These are phyloP conservation scores for Bicyclus anynana DNA, from an alignment of 1,140 invertebrate genomes.

Conservation along the genomic window DNA sequence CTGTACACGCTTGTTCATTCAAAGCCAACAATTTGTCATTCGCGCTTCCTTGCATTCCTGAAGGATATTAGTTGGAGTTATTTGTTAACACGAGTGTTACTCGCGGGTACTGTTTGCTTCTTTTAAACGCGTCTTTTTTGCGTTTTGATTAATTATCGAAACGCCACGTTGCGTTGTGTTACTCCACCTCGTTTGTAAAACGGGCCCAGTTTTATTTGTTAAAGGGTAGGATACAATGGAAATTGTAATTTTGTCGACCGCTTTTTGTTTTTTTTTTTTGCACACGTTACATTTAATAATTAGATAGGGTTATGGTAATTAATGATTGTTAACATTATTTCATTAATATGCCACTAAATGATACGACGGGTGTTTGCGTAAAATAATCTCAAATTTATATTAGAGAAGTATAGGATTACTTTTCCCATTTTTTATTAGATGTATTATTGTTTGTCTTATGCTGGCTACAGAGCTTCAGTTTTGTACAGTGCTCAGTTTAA, in stretches of 20 bases:
- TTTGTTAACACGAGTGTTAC: constrained; percentile 24
- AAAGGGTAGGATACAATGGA: neutral
- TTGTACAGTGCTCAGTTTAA: no score
- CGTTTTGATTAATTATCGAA: constrained; percentile 14
- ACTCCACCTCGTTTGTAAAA: neutral
- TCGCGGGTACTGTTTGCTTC: constrained; percentile 13
- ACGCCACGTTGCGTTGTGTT: neutral
- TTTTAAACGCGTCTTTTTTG: constrained; percentile 17
- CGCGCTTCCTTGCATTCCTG: constrained; percentile 33
- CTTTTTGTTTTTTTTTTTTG: neutral
- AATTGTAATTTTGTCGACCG: neutral
- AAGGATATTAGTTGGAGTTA: constrained; percentile 33
- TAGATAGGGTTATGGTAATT: neutral
- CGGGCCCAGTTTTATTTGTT: neutral
- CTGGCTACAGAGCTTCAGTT: no score
- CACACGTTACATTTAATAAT: neutral
- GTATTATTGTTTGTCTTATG: no score
- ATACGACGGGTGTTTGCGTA: no score
- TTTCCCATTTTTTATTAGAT: no score
- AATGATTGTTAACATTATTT: neutral
- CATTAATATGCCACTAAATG: neutral
- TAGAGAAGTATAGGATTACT: no score
- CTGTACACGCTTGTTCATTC: constrained; percentile 22
- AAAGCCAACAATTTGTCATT: constrained; percentile 35
- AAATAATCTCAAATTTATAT: no score